Evolutionary conservation across 2,888 invertebrate species (phyloP).

Genomic region (Dynastes tityus): DNA sequence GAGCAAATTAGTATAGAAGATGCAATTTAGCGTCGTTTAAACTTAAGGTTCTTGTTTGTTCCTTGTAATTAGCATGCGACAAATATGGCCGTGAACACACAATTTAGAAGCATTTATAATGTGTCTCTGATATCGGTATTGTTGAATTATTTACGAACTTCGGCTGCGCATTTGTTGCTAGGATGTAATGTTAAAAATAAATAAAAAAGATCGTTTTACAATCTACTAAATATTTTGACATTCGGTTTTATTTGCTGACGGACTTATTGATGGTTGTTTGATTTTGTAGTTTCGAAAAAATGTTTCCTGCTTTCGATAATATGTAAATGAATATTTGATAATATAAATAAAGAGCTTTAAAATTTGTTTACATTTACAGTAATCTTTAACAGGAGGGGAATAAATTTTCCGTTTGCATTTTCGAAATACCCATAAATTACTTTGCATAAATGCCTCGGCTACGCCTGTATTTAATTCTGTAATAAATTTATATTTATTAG

Average conservation of each 20-base stretch:
- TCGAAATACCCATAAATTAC: no score
- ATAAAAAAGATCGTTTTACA: constrained; percentile 19
- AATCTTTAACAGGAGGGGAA: no score
- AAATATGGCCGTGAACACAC: constrained; percentile 19
- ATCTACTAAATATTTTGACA: constrained; percentile 36
- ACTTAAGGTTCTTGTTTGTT: constrained; percentile 22
- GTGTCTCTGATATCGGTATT: constrained; percentile 10
- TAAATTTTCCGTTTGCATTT: no score
- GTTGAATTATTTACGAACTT: not conserved
- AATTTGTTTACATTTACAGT: not conserved
- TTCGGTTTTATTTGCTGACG: constrained; percentile 7
- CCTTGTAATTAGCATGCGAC: constrained; percentile 30
- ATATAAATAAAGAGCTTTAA: not conserved
- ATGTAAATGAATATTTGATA: not conserved
- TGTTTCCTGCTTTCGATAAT: constrained; percentile 27
- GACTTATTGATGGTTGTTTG: not conserved
- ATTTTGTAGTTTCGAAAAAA: not conserved
- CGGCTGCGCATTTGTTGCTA: not conserved
- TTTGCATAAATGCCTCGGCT: no score
- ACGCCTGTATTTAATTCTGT: no score
- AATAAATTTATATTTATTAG: no score
- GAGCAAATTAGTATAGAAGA: constrained; percentile 14
- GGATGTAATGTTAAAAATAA: constrained; percentile 26
- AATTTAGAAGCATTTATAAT: constrained; percentile 36
- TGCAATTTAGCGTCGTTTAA: constrained; percentile 20